Evolutionary conservation across 2,797 vertebrate species (phyloP).

Genomic region (Tympanoctomys barrerae): DNA sequence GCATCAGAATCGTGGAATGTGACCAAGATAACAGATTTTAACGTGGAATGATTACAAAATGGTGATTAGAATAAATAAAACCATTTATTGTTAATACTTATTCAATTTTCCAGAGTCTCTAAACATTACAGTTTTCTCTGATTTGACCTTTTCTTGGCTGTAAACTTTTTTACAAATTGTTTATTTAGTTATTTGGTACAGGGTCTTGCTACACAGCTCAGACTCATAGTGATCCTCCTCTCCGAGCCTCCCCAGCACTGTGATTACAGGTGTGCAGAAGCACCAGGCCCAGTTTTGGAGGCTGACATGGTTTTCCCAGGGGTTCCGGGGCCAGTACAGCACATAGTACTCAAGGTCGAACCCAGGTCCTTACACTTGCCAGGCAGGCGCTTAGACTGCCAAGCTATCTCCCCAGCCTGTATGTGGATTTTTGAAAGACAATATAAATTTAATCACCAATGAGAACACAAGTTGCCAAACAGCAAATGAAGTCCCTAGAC

Average conservation of each 20-base stretch:
- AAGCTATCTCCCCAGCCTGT: neutral
- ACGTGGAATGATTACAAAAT: neutral
- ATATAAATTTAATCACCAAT: neutral
- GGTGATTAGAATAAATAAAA: neutral
- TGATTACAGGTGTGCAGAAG: no score
- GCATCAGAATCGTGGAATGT: neutral
- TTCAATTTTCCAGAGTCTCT: neutral
- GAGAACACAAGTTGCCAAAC: neutral
- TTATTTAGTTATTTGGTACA: no score
- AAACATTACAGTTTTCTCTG: neutral
- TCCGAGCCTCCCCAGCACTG: no score
- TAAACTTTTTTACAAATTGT: neutral
- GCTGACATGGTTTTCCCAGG: no score
- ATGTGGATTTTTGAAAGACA: neutral
- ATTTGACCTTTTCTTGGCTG: neutral
- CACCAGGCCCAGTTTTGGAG: no score
- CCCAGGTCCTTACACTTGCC: no score
- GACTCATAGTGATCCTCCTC: no score
- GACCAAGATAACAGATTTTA: slow-evolving; percentile 6
- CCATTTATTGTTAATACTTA: neutral
- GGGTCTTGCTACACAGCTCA: no score
- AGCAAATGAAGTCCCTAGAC: neutral
- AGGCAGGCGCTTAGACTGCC: no score
- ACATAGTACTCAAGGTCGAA: no score
- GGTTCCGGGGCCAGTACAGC: no score